Percentiles rank a stretch among this genome's conserved stretches.
Conservation (phyloP, 2,113 vertebrate species). For the Paralichthys olivaceus region DNA sequence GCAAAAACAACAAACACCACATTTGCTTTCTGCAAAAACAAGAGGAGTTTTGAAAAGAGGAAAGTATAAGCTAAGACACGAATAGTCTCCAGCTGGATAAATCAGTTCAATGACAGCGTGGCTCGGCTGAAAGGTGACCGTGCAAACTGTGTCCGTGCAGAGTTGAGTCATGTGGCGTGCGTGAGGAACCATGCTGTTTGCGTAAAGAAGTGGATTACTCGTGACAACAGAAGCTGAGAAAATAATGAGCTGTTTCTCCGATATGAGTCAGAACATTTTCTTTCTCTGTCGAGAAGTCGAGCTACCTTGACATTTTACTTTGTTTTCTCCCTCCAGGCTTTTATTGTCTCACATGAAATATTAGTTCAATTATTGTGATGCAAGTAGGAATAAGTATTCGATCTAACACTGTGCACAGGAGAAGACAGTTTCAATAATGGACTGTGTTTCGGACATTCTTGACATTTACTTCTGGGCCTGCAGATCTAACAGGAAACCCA, state of each 20-base stretch:
- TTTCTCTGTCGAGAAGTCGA: constrained; percentile 1
- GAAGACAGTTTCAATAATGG: constrained; percentile 1
- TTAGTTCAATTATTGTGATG: constrained; percentile 23
- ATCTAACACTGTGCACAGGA: background rate
- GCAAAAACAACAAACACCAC: constrained; percentile 49
- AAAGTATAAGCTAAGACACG: constrained; percentile 15
- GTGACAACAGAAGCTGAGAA: constrained; percentile 22
- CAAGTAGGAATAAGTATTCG: constrained; percentile 16
- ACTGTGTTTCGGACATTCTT: constrained; percentile 4
- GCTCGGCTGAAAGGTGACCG: constrained; percentile 33
- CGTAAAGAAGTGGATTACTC: constrained; percentile 32
- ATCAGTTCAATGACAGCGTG: constrained; percentile 36
- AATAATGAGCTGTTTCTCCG: constrained; percentile 25
- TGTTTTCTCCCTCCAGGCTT: constrained; percentile 10
- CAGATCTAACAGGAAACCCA: background rate
- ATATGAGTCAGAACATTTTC: constrained; percentile 2
- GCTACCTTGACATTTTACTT: constrained; percentile 28
- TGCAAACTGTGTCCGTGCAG: constrained; percentile 10
- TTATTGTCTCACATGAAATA: constrained; percentile 10
- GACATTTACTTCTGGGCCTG: background rate
- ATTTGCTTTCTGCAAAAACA: background rate
- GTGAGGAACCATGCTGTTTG: constrained; percentile 34
- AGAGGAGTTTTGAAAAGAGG: constrained; percentile 9
- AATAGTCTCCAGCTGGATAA: constrained; percentile 36
- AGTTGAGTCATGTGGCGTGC: constrained; percentile 42